Conservation (phyloP, 2,113 vertebrate species). For the Mixornis gularis region DNA sequence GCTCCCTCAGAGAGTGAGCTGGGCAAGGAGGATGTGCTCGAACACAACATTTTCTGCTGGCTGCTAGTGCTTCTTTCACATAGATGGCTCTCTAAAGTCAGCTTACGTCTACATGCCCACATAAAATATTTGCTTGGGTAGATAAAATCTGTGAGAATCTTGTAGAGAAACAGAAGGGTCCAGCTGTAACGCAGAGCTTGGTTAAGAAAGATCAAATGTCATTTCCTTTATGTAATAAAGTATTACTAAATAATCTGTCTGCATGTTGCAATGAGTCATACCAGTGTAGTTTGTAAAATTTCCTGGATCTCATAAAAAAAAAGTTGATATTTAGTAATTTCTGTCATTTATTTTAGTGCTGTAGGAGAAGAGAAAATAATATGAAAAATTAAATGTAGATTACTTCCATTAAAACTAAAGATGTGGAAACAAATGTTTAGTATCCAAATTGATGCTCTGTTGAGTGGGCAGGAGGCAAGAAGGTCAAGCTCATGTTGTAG, state of each 20-base stretch:
- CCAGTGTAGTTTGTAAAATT: background rate
- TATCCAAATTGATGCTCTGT: background rate
- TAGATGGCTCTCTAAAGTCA: background rate
- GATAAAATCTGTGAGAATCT: constrained; percentile 19
- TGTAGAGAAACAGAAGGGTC: background rate
- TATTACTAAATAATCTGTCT: constrained; percentile 8
- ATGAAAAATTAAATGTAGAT: background rate
- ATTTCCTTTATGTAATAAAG: constrained; percentile 43
- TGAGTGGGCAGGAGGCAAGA: background rate
- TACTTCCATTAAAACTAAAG: background rate
- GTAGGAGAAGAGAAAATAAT: background rate
- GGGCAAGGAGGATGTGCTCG: background rate
- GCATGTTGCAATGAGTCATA: constrained; percentile 23
- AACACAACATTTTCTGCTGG: background rate
- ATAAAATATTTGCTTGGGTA: background rate
- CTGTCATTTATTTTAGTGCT: background rate
- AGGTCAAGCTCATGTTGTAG: background rate
- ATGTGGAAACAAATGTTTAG: background rate
- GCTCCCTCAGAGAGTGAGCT: background rate
- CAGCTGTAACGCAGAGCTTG: background rate
- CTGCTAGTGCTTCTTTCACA: background rate
- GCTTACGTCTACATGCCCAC: fast-evolving
- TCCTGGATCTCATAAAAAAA: background rate
- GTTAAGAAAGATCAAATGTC: constrained; percentile 34
- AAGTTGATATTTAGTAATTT: background rate